These are phyloP conservation scores for Sinocyclocheilus anophthalmus DNA, from an alignment of 2,113 vertebrate genomes.

Conservation along the genomic window DNA sequence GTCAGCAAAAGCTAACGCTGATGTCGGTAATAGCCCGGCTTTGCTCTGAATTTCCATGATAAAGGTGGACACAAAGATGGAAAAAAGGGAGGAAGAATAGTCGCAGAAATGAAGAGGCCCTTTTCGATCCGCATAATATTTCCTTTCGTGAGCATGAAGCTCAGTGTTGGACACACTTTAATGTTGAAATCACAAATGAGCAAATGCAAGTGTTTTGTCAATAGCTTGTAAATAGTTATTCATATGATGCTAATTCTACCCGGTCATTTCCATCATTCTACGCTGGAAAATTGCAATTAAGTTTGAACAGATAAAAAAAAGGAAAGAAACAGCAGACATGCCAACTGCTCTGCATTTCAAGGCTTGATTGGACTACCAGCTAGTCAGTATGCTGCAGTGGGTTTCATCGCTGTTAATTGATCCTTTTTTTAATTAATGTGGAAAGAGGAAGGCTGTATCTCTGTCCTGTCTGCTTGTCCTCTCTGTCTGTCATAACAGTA, in stretches of 20 bases:
- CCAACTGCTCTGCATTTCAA: slow-evolving; percentile 80
- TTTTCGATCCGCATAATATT: slow-evolving; percentile 45
- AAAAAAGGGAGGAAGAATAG: slow-evolving; percentile 55
- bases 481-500: slow-evolving; percentile 76
- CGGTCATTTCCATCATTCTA: slow-evolving; percentile 76
- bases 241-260: slow-evolving; percentile 72
- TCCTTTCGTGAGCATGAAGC: slow-evolving; percentile 38
- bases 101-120: slow-evolving; percentile 60
- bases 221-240: slow-evolving; percentile 70
- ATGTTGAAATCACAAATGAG: slow-evolving; percentile 64
- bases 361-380: slow-evolving; percentile 77
- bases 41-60: slow-evolving; percentile 67
- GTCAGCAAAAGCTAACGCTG: slow-evolving; percentile 74
- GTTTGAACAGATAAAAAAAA: slow-evolving; percentile 77
- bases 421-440: slow-evolving; percentile 83
- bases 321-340: slow-evolving; percentile 62
- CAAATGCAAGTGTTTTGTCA: slow-evolving; percentile 64
- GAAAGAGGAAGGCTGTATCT: slow-evolving; percentile 76
- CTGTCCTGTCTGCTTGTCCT: slow-evolving; percentile 71
- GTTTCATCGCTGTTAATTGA: slow-evolving; percentile 82
- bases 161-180: slow-evolving; percentile 49
- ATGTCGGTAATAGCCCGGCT: slow-evolving; percentile 54
- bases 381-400: slow-evolving; percentile 73
- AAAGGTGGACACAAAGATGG: slow-evolving; percentile 66
- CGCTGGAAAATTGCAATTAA: slow-evolving; percentile 82